Evolutionary conservation across 2,113 vertebrate species (phyloP).

Genomic region (Bettongia penicillata): DNA sequence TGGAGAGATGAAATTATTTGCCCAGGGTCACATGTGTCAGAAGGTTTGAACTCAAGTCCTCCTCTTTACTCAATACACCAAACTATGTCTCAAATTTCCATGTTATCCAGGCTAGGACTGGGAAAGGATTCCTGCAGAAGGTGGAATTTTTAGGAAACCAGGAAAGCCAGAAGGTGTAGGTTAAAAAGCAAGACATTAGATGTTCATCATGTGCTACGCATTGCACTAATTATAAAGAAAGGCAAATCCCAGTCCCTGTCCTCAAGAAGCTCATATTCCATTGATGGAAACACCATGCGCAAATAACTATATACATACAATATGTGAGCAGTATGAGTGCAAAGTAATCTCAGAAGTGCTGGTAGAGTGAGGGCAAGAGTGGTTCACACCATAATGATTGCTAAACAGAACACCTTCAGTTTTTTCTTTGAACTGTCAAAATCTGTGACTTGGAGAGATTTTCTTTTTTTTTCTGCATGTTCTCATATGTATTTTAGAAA

Average conservation of each 20-base stretch:
- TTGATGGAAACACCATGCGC: not conserved
- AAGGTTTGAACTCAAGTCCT: not conserved
- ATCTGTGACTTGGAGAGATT: not conserved
- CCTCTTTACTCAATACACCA: not conserved
- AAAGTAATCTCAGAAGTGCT: not conserved
- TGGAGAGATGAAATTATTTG: not conserved
- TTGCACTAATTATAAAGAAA: not conserved
- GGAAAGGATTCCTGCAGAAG: not conserved
- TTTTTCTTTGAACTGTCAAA: not conserved
- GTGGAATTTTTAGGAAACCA: not conserved
- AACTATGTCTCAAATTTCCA: not conserved
- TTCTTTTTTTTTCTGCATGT: not conserved
- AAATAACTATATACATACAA: not conserved
- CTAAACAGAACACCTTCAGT: not conserved
- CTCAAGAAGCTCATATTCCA: not conserved
- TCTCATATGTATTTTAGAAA: not conserved
- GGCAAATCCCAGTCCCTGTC: not conserved
- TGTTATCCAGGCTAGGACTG: not conserved
- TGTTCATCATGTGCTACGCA: not conserved
- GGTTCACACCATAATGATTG: not conserved
- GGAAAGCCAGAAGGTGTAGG: not conserved
- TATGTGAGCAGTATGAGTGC: not conserved
- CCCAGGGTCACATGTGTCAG: not conserved
- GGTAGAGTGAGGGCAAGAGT: not conserved
- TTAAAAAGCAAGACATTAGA: not conserved